Base-by-base conservation (phyloP, 2,113 vertebrate species). In the Glareola pratincola region DNA sequence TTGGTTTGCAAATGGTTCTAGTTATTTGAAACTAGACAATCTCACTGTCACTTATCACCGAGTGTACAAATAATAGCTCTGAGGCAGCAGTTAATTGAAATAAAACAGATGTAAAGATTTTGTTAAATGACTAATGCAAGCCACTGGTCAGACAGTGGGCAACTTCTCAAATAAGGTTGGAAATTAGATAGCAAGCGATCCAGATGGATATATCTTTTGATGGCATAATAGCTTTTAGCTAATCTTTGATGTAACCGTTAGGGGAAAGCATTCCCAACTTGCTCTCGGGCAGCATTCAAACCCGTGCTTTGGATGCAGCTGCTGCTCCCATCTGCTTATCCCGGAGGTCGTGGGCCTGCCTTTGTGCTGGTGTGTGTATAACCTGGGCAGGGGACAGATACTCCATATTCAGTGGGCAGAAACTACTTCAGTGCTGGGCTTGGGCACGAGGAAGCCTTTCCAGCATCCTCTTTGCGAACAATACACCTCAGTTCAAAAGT, bases 1-100 rank as follows among this genome's bases (percentile, higher is more conserved):
- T 92, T 47, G 3, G 27, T 90, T 93, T 93, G 85, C 89, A 85
- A 60, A 91, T 36, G 66, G 56, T 81, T 80, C 87, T 86, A 96
- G 86, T 96, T 95, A 85, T 92, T 96, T 85, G 77, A 16, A 92
- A 29, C 45, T 22, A 82, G 94, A 22, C 18, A 54, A 3, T 47
- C 64, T 43, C 24, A 2, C 26, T 79, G 41, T 27, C 11, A 8
- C 22, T 75, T 64, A 4, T 0, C 34, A 2, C 10, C 13, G 51
- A 74, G 19, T 19, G 64, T 50, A 12, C 32, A 64, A 30, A 36
- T 26, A 32, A 9, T 6, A 45, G 50, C 32, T 24, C 41, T 15
- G 39, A 84, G 79, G 57, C 8, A 53, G 50, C 12, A 57, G 23
- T 36, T 75, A 71, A 41, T 5, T 41, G 41, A 36, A 53, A 30